Conservation (phyloP, 2,888 invertebrate genomes). For the Latheticus oryzae region DNA sequence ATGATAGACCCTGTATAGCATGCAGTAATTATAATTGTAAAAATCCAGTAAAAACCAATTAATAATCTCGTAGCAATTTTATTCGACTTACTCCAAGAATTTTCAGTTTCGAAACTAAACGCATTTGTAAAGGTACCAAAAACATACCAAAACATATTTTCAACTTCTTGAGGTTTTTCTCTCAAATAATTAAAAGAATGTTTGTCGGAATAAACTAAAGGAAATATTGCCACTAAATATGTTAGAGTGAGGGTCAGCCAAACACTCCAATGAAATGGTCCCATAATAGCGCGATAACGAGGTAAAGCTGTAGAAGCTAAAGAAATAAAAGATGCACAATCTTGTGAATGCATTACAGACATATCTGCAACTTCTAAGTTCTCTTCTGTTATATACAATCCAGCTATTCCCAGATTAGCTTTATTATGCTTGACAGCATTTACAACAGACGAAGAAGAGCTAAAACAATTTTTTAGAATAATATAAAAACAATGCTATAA, state of each 20-base stretch:
- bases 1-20: constrained; percentile 88
- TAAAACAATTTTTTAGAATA: constrained; percentile 61
- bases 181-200: constrained; percentile 75
- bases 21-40: constrained; percentile 85
- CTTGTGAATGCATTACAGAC: constrained; percentile 75
- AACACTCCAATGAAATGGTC: constrained; percentile 85
- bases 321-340: constrained; percentile 83
- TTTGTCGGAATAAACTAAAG: constrained; percentile 79
- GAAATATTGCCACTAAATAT: constrained; percentile 80
- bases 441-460: constrained; percentile 73
- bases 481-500: too few species aligned
- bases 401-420: constrained; percentile 78
- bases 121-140: constrained; percentile 88
- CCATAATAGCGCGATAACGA: constrained; percentile 84
- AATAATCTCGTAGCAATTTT: constrained; percentile 78
- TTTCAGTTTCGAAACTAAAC: constrained; percentile 76
- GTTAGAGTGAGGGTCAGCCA: constrained; percentile 80
- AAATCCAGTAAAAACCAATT: constrained; percentile 86
- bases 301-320: constrained; percentile 83
- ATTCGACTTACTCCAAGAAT: constrained; percentile 77
- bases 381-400: constrained; percentile 75
- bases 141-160: constrained; percentile 90
- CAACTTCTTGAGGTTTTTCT: constrained; percentile 77
- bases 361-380: constrained; percentile 69
- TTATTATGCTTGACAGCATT: constrained; percentile 68